Conservation (phyloP, 1,140 invertebrate genomes). For the Manduca sexta region DNA sequence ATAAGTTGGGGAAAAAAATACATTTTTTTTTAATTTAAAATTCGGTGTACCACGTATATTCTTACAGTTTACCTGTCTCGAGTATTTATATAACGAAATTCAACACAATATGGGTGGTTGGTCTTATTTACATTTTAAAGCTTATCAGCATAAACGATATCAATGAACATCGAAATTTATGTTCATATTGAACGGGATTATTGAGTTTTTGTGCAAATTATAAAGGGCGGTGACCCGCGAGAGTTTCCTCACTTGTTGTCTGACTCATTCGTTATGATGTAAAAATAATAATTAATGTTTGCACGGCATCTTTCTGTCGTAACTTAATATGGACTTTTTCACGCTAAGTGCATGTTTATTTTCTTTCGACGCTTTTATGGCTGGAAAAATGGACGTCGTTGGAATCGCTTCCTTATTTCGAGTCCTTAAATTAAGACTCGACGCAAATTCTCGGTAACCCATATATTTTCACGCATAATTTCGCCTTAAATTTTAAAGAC, state of each 20-base stretch:
- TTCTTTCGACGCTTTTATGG: slow-evolving; percentile 4
- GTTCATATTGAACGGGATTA: background rate
- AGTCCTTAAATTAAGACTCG: slow-evolving; percentile 1
- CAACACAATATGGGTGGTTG: too few species aligned
- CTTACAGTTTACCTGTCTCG: too few species aligned
- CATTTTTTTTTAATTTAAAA: too few species aligned
- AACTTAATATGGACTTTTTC: slow-evolving; percentile 8
- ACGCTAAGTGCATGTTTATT: slow-evolving; percentile 14
- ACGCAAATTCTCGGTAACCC: too few species aligned
- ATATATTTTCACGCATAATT: too few species aligned
- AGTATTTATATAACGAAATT: too few species aligned
- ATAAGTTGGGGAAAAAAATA: too few species aligned
- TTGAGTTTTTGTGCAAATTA: background rate
- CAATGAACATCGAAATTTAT: slow-evolving; percentile 1
- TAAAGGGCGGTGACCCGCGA: slow-evolving; percentile 6
- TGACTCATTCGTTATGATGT: slow-evolving; percentile 18
- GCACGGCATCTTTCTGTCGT: slow-evolving; percentile 4
- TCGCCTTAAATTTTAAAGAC: too few species aligned
- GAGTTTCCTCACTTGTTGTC: slow-evolving; percentile 13
- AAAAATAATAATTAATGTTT: slow-evolving; percentile 13
- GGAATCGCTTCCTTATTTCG: background rate
- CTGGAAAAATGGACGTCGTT: background rate
- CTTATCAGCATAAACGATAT: too few species aligned
- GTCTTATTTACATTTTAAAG: too few species aligned
- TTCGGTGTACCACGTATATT: too few species aligned